phyloP scores from a whole-genome alignment of 2,888 invertebrate genomes.

The Mythimna impura region DNA sequence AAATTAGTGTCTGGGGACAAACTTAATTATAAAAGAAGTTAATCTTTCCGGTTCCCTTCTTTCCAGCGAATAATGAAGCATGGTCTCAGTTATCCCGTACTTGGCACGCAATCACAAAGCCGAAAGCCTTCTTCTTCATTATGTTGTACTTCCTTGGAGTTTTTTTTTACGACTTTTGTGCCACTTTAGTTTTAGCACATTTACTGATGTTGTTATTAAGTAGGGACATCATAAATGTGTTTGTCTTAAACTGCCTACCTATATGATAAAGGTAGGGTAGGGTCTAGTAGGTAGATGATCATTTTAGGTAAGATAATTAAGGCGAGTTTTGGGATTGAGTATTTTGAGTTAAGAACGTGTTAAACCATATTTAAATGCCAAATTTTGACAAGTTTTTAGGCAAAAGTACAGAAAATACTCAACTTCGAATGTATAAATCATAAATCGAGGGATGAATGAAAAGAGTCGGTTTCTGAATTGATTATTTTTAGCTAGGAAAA shows the following conservation, averaged over 20 bases:
- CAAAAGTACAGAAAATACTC: too few relatives aligned
- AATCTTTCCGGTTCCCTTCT: conserved; percentile 67
- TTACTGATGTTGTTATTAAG: conserved; percentile 8
- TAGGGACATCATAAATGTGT: background rate
- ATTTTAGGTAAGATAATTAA: too few relatives aligned
- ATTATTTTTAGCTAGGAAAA: too few relatives aligned
- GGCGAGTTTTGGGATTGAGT: too few relatives aligned
- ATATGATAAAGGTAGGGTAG: too few relatives aligned
- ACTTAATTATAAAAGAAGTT: conserved; percentile 72
- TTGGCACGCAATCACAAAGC: conserved; percentile 76
- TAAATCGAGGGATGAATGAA: too few relatives aligned
- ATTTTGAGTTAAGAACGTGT: too few relatives aligned
- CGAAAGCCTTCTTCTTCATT: conserved; percentile 76
- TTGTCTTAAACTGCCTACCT: background rate
- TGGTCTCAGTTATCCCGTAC: conserved; percentile 73
- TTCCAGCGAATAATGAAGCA: conserved; percentile 71
- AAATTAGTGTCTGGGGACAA: conserved; percentile 68
- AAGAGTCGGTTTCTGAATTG: too few relatives aligned
- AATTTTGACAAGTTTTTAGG: too few relatives aligned
- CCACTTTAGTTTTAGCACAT: conserved; percentile 22
- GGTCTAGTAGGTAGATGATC: too few relatives aligned
- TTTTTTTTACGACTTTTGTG: conserved; percentile 33
- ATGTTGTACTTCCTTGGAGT: conserved; percentile 68
- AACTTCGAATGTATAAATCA: too few relatives aligned
- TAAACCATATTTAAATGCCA: too few relatives aligned